Conservation (phyloP, 1,140 invertebrate species). For the Goniozus legneri region DNA sequence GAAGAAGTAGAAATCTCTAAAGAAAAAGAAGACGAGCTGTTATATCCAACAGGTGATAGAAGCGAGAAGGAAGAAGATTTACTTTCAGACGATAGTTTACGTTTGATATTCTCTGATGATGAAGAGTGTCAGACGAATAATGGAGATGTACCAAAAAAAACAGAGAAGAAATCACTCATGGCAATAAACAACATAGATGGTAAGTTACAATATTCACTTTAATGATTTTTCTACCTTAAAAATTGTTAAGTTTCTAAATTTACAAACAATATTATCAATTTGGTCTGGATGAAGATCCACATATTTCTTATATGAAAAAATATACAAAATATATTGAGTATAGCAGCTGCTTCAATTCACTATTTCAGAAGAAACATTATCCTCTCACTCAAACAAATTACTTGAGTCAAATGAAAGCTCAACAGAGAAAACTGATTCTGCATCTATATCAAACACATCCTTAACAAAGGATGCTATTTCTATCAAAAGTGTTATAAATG, state of each 20-base stretch:
- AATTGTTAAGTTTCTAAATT: neutral
- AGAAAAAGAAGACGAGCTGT: conserved; percentile 36
- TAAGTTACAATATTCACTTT: conserved; percentile 8
- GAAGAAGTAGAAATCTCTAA: too few relatives aligned
- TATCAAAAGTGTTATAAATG: too few relatives aligned
- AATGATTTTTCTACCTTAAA: neutral
- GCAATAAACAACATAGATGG: conserved; percentile 9
- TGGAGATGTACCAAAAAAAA: conserved; percentile 22
- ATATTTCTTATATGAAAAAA: neutral
- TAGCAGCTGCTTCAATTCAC: too few relatives aligned
- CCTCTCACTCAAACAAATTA: too few relatives aligned
- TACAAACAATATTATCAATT: neutral
- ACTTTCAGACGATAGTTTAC: conserved; percentile 42
- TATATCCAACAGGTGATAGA: conserved; percentile 34
- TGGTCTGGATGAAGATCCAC: neutral
- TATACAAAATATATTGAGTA: too few relatives aligned
- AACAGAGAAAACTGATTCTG: too few relatives aligned
- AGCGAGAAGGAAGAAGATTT: conserved; percentile 43
- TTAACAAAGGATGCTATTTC: too few relatives aligned
- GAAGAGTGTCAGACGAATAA: conserved; percentile 35
- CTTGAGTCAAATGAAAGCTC: too few relatives aligned
- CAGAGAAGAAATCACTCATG: conserved; percentile 12
- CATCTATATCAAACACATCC: too few relatives aligned
- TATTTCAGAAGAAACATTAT: too few relatives aligned
- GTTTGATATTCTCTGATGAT: conserved; percentile 46